A percentile compares a stretch with the other conserved stretches of the same genome.
phyloP scores from a whole-genome alignment of 2,888 invertebrate species.

The Caenorhabditis auriculariae region DNA sequence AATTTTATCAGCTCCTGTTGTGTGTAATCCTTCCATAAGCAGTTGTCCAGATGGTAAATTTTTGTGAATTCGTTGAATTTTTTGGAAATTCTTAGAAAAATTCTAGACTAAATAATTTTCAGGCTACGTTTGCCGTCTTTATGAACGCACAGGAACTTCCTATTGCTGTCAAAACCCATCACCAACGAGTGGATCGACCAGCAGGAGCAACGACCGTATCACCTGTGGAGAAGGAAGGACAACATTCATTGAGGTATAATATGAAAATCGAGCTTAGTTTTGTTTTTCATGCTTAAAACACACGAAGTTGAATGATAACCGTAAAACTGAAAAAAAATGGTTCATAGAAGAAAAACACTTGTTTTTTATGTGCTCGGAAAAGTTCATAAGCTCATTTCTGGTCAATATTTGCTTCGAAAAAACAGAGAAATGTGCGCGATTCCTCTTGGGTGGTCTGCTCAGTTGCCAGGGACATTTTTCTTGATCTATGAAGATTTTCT shows the following conservation, averaged over 20 bases:
- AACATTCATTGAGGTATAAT: conserved; percentile 53
- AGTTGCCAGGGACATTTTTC: too few species aligned
- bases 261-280: background rate
- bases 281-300: too few species aligned
- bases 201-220: conserved; percentile 25
- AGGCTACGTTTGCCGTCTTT: conserved; percentile 60
- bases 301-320: too few species aligned
- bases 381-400: too few species aligned
- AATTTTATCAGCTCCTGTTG: conserved; percentile 58
- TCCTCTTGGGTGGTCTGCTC: too few species aligned
- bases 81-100: background rate
- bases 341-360: too few species aligned
- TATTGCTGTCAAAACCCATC: conserved; percentile 58
- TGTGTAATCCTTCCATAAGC: conserved; percentile 59
- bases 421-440: too few species aligned
- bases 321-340: too few species aligned
- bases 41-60: conserved; percentile 60
- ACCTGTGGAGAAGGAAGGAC: conserved; percentile 56
- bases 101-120: conserved; percentile 10
- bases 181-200: conserved; percentile 16
- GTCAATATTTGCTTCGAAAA: too few species aligned
- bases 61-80: background rate
- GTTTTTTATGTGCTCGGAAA: too few species aligned
- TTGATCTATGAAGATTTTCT: too few species aligned
- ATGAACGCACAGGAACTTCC: conserved; percentile 59